These are phyloP conservation scores for Drosophila melanica DNA, from an alignment of 1,140 invertebrate genomes.

Conservation along the genomic window DNA sequence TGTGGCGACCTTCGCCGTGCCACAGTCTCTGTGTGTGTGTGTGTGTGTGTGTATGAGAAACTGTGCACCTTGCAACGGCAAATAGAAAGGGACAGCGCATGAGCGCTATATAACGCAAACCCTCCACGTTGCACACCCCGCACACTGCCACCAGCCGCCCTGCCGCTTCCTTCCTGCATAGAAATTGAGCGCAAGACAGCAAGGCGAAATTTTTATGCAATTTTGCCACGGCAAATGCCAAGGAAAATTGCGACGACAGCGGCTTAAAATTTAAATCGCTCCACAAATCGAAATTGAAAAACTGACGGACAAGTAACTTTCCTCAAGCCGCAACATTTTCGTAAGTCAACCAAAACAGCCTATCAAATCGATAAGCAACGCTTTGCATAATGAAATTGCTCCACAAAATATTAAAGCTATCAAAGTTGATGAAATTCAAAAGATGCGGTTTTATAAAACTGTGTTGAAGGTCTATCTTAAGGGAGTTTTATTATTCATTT, in stretches of 20 bases:
- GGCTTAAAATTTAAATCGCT: conserved; percentile 52
- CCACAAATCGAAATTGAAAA: conserved; percentile 67
- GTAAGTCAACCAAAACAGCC: neutral
- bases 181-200: conserved; percentile 23
- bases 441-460: neutral
- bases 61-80: conserved; percentile 67
- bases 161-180: neutral
- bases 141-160: neutral
- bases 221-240: conserved; percentile 46
- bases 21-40: conserved; percentile 47
- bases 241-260: conserved; percentile 47
- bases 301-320: conserved; percentile 9
- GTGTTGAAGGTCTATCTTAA: no score
- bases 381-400: conserved; percentile 51
- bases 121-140: conserved; percentile 30
- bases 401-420: neutral
- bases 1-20: conserved; percentile 55
- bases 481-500: no score
- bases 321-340: neutral
- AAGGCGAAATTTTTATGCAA: conserved; percentile 47
- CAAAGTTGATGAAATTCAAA: neutral
- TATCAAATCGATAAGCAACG: conserved; percentile 42
- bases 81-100: conserved; percentile 26
- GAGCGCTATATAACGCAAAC: conserved; percentile 2
- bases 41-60: conserved; percentile 61